phyloP scores from a whole-genome alignment of 2,888 invertebrate species.

The Sesia apiformis region DNA sequence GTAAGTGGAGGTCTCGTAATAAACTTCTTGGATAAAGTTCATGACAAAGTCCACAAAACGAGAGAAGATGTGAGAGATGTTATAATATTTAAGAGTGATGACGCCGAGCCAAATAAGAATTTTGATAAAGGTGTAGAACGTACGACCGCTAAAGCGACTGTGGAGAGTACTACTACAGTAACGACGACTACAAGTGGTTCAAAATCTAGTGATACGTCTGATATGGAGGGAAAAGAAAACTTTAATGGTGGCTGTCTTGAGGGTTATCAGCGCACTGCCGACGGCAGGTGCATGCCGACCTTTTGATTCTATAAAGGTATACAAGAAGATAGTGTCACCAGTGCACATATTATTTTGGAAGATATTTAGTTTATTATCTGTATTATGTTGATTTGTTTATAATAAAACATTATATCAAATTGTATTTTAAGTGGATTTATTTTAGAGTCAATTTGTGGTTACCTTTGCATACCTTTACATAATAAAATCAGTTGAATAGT shows the following conservation, averaged over 20 bases:
- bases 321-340: too few relatives aligned
- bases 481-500: too few relatives aligned
- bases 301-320: conserved; percentile 10
- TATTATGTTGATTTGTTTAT: too few relatives aligned
- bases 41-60: conserved; percentile 20
- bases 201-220: not conserved
- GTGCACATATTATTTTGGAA: too few relatives aligned
- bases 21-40: conserved; percentile 25
- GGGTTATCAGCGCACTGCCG: conserved; percentile 40
- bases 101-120: not conserved
- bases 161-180: conserved; percentile 5
- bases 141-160: conserved; percentile 1
- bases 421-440: too few relatives aligned
- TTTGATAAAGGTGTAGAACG: not conserved
- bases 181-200: conserved; percentile 8
- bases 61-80: conserved; percentile 21
- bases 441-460: too few relatives aligned
- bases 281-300: conserved; percentile 49
- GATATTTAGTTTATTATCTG: too few relatives aligned
- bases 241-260: conserved; percentile 37
- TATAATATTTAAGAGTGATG: conserved; percentile 3
- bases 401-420: too few relatives aligned
- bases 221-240: conserved; percentile 36
- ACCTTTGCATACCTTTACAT: too few relatives aligned
- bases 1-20: conserved; percentile 24